phyloP scores from a whole-genome alignment of 2,888 invertebrate species.

The Drosophila diplacantha region DNA sequence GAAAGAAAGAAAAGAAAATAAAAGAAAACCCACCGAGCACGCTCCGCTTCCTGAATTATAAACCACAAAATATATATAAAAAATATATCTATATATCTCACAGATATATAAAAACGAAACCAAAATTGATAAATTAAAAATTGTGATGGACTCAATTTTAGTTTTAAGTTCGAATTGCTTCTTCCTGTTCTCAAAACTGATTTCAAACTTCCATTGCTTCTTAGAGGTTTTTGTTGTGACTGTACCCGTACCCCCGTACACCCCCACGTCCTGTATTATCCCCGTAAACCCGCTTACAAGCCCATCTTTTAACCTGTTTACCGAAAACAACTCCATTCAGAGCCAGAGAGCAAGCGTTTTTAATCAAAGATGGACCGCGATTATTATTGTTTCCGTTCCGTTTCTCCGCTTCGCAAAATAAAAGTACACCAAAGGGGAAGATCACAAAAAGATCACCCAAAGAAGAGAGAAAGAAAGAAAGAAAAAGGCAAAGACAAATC shows the following conservation, averaged over 20 bases:
- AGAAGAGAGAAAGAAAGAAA: background rate
- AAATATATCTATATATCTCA: slow-evolving; percentile 5
- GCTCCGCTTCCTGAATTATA: slow-evolving; percentile 12
- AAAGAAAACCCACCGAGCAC: slow-evolving; percentile 51
- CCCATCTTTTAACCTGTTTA: background rate
- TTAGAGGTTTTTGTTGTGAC: slow-evolving; percentile 35
- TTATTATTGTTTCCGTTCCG: slow-evolving; percentile 65
- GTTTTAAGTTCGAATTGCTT: slow-evolving; percentile 63
- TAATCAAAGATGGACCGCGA: slow-evolving; percentile 75
- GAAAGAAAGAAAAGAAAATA: slow-evolving; percentile 4
- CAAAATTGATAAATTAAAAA: slow-evolving; percentile 67
- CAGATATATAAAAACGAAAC: slow-evolving; percentile 4
- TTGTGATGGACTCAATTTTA: slow-evolving; percentile 76
- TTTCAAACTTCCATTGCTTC: slow-evolving; percentile 25
- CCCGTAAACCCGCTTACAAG: background rate
- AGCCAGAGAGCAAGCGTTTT: slow-evolving; percentile 76
- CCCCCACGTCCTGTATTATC: slow-evolving; percentile 6
- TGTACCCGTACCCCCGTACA: slow-evolving; percentile 14
- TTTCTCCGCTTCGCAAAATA: slow-evolving; percentile 41
- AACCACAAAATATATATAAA: slow-evolving; percentile 17
- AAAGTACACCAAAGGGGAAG: background rate
- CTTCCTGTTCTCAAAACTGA: slow-evolving; percentile 32
- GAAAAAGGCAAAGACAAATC: slow-evolving; percentile 14
- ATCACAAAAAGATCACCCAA: background rate
- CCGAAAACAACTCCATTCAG: slow-evolving; percentile 3